These are phyloP conservation scores for Heteropelma amictum DNA, from an alignment of 2,888 invertebrate genomes.

Conservation along the genomic window DNA sequence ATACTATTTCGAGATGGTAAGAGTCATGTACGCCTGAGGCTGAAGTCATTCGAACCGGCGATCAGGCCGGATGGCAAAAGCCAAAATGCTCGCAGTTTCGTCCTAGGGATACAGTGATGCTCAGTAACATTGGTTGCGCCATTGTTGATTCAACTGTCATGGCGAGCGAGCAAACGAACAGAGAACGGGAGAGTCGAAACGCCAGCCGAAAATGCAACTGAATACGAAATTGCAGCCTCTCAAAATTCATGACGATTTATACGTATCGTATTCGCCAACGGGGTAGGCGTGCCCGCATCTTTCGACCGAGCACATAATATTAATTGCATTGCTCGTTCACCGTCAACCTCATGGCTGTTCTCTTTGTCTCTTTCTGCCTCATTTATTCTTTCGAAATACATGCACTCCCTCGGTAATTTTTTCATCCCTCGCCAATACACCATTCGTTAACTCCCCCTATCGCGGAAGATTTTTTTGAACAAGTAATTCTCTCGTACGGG, in stretches of 20 bases:
- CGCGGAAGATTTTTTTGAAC: background rate
- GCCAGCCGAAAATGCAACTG: slow-evolving; percentile 65
- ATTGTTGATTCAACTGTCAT: slow-evolving; percentile 22
- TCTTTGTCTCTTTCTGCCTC: background rate
- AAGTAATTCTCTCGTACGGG: slow-evolving; percentile 9
- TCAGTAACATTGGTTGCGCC: slow-evolving; percentile 23
- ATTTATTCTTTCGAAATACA: slow-evolving; percentile 14
- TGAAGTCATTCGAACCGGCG: slow-evolving; percentile 61
- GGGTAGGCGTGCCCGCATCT: slow-evolving; percentile 65
- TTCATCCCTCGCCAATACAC: slow-evolving; percentile 14
- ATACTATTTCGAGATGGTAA: slow-evolving; percentile 25
- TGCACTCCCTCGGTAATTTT: slow-evolving; percentile 23
- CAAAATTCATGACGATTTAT: slow-evolving; percentile 74
- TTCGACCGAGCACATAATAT: slow-evolving; percentile 63
- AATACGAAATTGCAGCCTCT: slow-evolving; percentile 70
- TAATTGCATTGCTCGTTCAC: slow-evolving; percentile 63
- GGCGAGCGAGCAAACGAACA: slow-evolving; percentile 46
- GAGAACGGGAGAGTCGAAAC: slow-evolving; percentile 48
- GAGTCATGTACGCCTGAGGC: slow-evolving; percentile 47
- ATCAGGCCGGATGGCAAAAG: slow-evolving; percentile 60
- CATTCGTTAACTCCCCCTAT: background rate
- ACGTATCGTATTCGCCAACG: slow-evolving; percentile 67
- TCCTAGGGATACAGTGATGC: slow-evolving; percentile 30
- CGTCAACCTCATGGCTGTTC: slow-evolving; percentile 33
- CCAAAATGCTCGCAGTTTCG: slow-evolving; percentile 40